Conservation (phyloP, 2,797 vertebrate species). For the Botia almorhae region DNA sequence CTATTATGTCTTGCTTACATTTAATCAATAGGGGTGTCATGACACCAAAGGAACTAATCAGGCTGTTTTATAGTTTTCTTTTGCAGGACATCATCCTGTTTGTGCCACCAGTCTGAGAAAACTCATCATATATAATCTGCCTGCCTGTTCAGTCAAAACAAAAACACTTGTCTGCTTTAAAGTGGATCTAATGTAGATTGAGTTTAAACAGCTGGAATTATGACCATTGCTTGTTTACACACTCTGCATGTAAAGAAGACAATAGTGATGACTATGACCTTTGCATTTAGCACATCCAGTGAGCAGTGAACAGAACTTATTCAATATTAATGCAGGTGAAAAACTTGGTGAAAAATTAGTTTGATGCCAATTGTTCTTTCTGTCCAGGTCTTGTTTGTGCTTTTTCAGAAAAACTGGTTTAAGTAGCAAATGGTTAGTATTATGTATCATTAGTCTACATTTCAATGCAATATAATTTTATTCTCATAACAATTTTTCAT, state of each 20-base stretch:
- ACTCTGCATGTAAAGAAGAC: not conserved
- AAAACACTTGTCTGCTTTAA: slow-evolving; percentile 19
- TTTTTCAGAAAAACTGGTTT: not conserved
- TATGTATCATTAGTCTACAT: too few relatives aligned
- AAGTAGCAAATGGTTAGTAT: too few relatives aligned
- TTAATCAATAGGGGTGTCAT: not conserved
- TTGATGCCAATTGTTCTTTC: not conserved
- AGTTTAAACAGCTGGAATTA: not conserved
- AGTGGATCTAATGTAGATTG: slow-evolving; percentile 34
- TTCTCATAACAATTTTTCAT: too few relatives aligned
- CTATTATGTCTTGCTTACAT: not conserved
- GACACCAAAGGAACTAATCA: not conserved
- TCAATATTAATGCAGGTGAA: too few relatives aligned
- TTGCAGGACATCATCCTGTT: not conserved
- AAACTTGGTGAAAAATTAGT: too few relatives aligned
- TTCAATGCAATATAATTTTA: too few relatives aligned
- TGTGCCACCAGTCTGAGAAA: not conserved
- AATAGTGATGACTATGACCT: too few relatives aligned
- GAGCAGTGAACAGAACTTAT: not conserved
- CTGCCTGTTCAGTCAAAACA: not conserved
- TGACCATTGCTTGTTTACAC: not conserved
- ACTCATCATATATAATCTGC: slow-evolving; percentile 11
- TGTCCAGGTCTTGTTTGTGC: not conserved
- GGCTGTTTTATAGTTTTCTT: not conserved
- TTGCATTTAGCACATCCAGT: too few relatives aligned